Evolutionary conservation across 1,140 invertebrate species (phyloP).

Genomic region (Heterodera schachtii): DNA sequence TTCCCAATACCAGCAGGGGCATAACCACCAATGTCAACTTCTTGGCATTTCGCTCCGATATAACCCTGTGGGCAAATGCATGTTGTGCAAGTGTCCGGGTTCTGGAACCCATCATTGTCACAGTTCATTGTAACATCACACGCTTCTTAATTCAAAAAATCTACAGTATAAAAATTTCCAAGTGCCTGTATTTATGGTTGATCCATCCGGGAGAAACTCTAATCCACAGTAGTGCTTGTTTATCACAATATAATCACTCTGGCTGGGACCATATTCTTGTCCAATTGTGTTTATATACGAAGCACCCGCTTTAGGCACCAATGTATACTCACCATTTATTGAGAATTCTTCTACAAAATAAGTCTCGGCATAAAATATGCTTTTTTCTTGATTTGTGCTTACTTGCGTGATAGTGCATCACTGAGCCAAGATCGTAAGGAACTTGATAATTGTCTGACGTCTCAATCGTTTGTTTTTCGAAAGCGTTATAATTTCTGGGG

Average conservation of each 20-base stretch:
- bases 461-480: conserved; percentile 16
- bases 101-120: conserved; percentile 1
- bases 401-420: conserved; percentile 33
- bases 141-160: background rate
- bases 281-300: conserved; percentile 27
- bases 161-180: no score
- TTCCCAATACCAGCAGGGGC: conserved; percentile 1
- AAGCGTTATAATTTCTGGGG: background rate
- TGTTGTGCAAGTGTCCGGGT: conserved; percentile 16
- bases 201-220: background rate
- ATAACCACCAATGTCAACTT: background rate
- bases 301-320: background rate
- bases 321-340: no score
- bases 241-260: conserved; percentile 17
- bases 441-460: conserved; percentile 2
- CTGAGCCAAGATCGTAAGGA: conserved; percentile 26
- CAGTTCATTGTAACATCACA: background rate
- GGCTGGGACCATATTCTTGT: conserved; percentile 9
- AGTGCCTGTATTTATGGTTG: no score
- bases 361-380: background rate
- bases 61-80: conserved; percentile 33
- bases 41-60: conserved; percentile 14
- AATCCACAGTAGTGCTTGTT: conserved; percentile 26
- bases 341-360: background rate
- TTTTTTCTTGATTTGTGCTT: background rate